phyloP scores from a whole-genome alignment of 2,113 vertebrate genomes.

The Nannospalax galili region DNA sequence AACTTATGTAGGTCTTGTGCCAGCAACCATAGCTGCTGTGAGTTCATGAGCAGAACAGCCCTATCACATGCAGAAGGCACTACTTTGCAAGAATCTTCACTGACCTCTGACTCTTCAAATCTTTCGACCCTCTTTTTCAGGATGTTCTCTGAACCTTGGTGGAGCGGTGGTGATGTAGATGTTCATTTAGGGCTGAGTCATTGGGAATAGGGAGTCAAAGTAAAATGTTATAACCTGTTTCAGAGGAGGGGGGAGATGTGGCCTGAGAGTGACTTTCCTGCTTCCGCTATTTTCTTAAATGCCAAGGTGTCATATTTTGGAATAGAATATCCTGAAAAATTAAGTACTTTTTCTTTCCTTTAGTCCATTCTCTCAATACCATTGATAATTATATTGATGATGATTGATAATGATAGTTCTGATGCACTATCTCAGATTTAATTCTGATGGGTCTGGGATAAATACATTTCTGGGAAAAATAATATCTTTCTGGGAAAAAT shows the following conservation, averaged over 20 bases:
- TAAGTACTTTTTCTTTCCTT: neutral
- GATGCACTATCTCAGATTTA: neutral
- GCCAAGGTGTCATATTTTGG: neutral
- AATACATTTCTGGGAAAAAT: slow-evolving; percentile 10
- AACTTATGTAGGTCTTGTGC: neutral
- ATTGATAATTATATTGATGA: neutral
- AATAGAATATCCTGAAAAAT: neutral
- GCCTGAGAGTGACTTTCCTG: neutral
- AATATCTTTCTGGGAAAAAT: neutral
- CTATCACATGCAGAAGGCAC: neutral
- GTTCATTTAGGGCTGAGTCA: neutral
- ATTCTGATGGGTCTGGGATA: neutral
- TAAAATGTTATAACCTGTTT: neutral
- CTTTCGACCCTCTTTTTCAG: too few relatives aligned
- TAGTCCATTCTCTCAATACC: neutral
- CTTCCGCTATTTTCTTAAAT: neutral
- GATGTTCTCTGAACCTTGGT: neutral
- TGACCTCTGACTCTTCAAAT: neutral
- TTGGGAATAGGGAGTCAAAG: neutral
- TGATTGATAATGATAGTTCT: neutral
- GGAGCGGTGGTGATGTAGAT: neutral
- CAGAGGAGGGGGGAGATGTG: neutral
- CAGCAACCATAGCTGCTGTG: neutral
- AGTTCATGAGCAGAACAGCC: neutral
- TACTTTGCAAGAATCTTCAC: neutral